These are phyloP conservation scores for Ceyx melanurus DNA, from an alignment of 2,113 vertebrate genomes.

Conservation along the genomic window DNA sequence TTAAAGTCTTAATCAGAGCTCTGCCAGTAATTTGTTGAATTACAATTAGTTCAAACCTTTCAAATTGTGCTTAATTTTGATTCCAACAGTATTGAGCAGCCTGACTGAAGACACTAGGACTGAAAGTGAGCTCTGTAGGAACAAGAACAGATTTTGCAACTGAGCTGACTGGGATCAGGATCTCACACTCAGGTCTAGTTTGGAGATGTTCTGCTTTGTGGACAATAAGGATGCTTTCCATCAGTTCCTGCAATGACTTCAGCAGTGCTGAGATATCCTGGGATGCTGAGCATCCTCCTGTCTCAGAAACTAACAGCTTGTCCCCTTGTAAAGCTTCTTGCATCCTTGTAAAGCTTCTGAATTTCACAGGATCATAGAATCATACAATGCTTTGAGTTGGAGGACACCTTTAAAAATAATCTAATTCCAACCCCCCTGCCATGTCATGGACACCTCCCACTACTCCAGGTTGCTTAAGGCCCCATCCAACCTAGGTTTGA, in stretches of 20 bases:
- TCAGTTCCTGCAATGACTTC: background rate
- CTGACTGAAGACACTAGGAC: background rate
- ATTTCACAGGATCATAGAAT: background rate
- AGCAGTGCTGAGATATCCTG: background rate
- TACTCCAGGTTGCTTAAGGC: too few species aligned
- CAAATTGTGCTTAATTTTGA: background rate
- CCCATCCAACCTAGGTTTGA: too few species aligned
- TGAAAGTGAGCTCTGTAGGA: background rate
- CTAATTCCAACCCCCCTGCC: too few species aligned
- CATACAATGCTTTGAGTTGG: too few species aligned
- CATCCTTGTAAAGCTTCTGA: background rate
- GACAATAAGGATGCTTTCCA: background rate
- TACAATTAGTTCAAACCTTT: background rate
- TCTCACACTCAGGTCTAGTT: background rate
- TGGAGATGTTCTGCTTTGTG: background rate
- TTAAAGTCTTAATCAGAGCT: background rate
- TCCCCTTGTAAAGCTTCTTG: background rate
- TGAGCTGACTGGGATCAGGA: background rate
- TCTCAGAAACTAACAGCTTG: background rate
- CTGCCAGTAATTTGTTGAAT: background rate
- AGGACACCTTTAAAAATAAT: too few species aligned
- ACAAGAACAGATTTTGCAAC: background rate
- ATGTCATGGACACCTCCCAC: too few species aligned
- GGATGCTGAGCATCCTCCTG: background rate
- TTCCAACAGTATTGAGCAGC: background rate